Conservation (phyloP, 2,797 vertebrate species). For the Bothrops alternatus region DNA sequence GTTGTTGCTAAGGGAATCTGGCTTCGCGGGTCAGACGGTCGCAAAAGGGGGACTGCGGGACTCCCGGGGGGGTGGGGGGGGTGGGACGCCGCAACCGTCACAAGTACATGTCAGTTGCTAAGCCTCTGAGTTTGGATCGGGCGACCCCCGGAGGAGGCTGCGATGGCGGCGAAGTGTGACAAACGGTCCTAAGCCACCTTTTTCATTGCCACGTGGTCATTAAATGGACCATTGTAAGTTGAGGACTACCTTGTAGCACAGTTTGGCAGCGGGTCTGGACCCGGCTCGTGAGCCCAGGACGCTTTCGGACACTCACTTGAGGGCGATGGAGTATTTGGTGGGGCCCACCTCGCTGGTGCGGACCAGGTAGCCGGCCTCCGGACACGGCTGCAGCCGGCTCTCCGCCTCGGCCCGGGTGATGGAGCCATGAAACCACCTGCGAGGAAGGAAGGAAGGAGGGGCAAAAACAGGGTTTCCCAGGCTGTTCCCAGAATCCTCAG, state of each 20-base stretch:
- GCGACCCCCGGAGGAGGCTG: too few species aligned
- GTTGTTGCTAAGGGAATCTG: not conserved
- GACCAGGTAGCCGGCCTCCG: slow-evolving; percentile 91
- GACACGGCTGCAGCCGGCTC: slow-evolving; percentile 86
- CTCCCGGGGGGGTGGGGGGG: too few species aligned
- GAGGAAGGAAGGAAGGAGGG: not conserved
- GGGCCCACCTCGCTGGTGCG: slow-evolving; percentile 92
- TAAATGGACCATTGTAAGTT: not conserved
- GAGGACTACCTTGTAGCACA: not conserved
- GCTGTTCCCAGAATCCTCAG: not conserved
- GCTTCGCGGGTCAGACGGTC: not conserved
- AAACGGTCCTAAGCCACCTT: not conserved
- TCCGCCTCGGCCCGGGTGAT: slow-evolving; percentile 91
- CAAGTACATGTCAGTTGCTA: not conserved
- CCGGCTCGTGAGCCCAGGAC: accelerated
- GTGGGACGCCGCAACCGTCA: accelerated
- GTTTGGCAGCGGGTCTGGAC: accelerated
- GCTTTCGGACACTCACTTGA: slow-evolving; percentile 81
- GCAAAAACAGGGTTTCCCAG: not conserved
- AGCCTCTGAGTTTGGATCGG: not conserved
- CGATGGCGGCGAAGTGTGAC: too few species aligned
- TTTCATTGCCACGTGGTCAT: not conserved
- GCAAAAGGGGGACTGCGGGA: not conserved
- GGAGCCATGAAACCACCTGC: slow-evolving; percentile 86
- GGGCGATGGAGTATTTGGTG: slow-evolving; percentile 94